Base-by-base conservation (phyloP, 1,140 invertebrate species). In the Conopomorpha cramerella region DNA sequence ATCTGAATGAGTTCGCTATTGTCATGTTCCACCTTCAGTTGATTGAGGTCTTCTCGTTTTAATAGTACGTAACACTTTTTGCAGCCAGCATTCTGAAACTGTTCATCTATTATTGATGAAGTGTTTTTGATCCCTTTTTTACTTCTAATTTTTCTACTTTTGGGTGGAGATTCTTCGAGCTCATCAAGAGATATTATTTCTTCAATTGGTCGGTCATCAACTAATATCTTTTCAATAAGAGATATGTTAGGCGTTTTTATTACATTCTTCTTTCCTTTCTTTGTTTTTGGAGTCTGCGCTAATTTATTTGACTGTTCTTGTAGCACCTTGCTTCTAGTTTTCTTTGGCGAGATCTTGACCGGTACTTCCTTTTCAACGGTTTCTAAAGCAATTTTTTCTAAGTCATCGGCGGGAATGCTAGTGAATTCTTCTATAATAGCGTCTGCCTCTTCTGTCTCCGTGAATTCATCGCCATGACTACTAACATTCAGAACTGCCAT, bases 171-270 rank as follows among this genome's bases (percentile, higher is more conserved):
- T 10, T 43, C 36, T 53, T 71, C 66, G n/a, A 63, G 46, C 38
- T 59, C 63, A 34, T 71, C 70, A 16, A 74, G 40, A 8, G 60
- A 59, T 54, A 71, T 71, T 30, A 74, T 74, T 25, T 74, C 66
- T 49, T 74, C 66, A 29, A 74, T 23, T 16, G 70, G 65, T 43
- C 61, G 53, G 30, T 71, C 63, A 46, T 72, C 65, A 18, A 49
- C 64, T 30, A 74, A 66, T 19, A 74, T 70, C 41, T 74, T 65
- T 41, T 74, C 70, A 35, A 74, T 54, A 4, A 72, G 51, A 25
- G 67, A 72, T 53, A 74, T 65, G 36, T 71, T 72, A 19, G 59
- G 62, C 3, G 56, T 39, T 44, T 62, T 68, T n/a, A n/a, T n/a
- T n/a, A n/a, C n/a, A 3, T 31, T 6, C 41, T 54, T 66, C 44